Evolutionary conservation across 2,113 vertebrate species (phyloP), one percentile per base, ranked within the genome.

Genomic region (Puntigrus tetrazona): DNA sequence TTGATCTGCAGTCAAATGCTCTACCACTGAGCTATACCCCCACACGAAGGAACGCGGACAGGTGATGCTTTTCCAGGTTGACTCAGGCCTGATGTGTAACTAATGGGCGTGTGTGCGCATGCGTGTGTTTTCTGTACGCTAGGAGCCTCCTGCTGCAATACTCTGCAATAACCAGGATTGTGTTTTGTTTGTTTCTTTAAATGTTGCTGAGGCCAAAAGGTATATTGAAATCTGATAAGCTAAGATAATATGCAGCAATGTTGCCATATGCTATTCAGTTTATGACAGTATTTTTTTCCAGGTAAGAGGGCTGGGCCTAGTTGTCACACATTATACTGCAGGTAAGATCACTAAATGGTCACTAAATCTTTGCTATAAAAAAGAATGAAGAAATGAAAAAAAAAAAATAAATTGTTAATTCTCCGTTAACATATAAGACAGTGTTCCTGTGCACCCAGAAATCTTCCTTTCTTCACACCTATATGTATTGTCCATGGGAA

Each of bases 21-120:
- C 95, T 96, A 94, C 94, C 94, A 95, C 95, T 96, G 94, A 96
- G 94, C 95, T 96, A 95, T 95, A 95, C 95, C 95, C 95, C 94
- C 94, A 6, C 2, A 3, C 1, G 1, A 0, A 29, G 0, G 0
- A 0, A 16, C 0, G 0, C 0, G 4, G 0, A 78, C 76, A 78
- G 22, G 76, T 78, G 55, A 22, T 16, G 0, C 1, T 4, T 78
- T 78, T 9, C 25, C 31, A 78, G 50, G 75, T 22, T 13, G 14
- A 67, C 14, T 67, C 29, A 67, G n/a, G 0, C n/a, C 38, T n/a
- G 18, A 7, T 74, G n/a, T 74, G 41, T 74, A 45, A 0, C 1
- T 18, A 74, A 9, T 74, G 4, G 41, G 41, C 16, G 69, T 73
- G 36, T 14, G 3, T 73, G 0, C 1, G 36, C 16, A 11, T 73